These are phyloP conservation scores for Antheraea yamamai DNA, from an alignment of 2,888 invertebrate genomes.

Conservation along the genomic window DNA sequence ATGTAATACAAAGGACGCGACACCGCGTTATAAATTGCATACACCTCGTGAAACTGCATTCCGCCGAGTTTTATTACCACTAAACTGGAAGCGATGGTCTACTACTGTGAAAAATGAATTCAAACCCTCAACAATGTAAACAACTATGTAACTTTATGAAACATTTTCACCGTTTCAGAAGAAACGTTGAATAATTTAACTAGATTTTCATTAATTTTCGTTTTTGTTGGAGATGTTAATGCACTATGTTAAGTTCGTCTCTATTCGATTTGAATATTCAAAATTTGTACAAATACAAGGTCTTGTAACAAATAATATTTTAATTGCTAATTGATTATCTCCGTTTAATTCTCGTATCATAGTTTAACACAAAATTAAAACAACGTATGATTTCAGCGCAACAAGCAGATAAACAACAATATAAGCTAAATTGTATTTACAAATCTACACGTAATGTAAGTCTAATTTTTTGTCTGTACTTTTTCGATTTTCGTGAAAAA, in stretches of 20 bases:
- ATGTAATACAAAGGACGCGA: slow-evolving; percentile 4
- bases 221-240: neutral
- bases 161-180: slow-evolving; percentile 15
- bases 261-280: neutral
- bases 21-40: slow-evolving; percentile 17
- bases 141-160: neutral
- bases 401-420: too few relatives aligned
- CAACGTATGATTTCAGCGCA: too few relatives aligned
- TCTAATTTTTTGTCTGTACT: too few relatives aligned
- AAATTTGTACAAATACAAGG: neutral
- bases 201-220: neutral
- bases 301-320: neutral
- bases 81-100: slow-evolving; percentile 19
- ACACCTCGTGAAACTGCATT: slow-evolving; percentile 18
- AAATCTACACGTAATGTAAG: too few relatives aligned
- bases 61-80: slow-evolving; percentile 19
- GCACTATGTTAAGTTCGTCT: neutral
- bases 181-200: slow-evolving; percentile 2
- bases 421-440: too few relatives aligned
- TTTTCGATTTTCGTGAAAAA: too few relatives aligned
- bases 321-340: too few relatives aligned
- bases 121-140: slow-evolving; percentile 15
- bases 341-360: too few relatives aligned
- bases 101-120: slow-evolving; percentile 22
- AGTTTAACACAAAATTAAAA: too few relatives aligned